Evolutionary conservation across 2,888 invertebrate species (phyloP).

Genomic region (Cylindroiulus punctatus): DNA sequence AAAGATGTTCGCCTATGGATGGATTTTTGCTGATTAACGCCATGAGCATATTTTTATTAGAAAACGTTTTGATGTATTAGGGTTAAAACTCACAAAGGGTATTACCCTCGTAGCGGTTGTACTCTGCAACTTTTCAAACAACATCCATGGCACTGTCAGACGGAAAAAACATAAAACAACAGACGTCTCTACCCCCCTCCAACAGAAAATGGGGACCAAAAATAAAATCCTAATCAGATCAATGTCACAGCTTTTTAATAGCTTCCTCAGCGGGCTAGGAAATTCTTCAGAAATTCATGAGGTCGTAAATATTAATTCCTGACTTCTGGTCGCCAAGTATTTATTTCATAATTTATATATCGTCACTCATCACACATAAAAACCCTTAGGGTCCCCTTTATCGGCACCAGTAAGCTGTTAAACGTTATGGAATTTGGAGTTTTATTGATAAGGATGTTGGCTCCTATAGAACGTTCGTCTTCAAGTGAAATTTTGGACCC

Average conservation of each 20-base stretch:
- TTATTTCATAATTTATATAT: constrained; percentile 29
- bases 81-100: no score
- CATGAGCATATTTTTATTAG: no score
- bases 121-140: background rate
- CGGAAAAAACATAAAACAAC: constrained; percentile 23
- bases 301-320: background rate
- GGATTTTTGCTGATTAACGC: no score
- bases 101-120: background rate
- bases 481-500: background rate
- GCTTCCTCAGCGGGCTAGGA: background rate
- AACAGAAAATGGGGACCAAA: background rate
- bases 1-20: no score
- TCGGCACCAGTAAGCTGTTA: background rate
- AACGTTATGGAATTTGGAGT: background rate
- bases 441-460: background rate
- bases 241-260: constrained; percentile 15
- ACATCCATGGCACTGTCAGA: background rate
- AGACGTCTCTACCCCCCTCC: background rate
- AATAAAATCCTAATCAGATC: constrained; percentile 45
- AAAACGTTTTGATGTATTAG: no score
- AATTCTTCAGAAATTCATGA: constrained; percentile 24
- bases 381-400: background rate
- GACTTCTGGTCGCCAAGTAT: background rate
- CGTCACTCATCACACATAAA: constrained; percentile 10
- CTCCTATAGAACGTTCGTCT: background rate